Percentiles rank a stretch among this genome's conserved stretches.
These are phyloP conservation scores for Ptilonorhynchus violaceus DNA, from an alignment of 2,113 vertebrate species.

Conservation along the genomic window DNA sequence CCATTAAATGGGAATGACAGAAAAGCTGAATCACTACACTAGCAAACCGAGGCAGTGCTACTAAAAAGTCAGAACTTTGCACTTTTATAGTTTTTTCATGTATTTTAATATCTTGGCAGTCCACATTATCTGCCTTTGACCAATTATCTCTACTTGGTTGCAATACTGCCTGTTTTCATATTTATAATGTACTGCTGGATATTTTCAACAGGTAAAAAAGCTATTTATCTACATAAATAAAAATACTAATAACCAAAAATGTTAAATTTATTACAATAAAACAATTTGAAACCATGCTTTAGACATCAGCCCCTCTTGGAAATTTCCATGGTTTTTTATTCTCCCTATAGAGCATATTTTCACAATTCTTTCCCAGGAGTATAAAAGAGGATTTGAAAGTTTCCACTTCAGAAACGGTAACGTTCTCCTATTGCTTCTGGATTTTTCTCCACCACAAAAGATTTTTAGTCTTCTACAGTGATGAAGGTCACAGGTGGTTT, in stretches of 20 bases:
- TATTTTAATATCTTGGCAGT: neutral
- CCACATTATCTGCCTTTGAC: neutral
- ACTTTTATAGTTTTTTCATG: neutral
- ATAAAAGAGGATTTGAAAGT: neutral
- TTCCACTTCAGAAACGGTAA: neutral
- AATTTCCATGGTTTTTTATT: neutral
- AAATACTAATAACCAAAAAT: neutral
- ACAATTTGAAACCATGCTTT: neutral
- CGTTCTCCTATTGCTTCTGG: neutral
- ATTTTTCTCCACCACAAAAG: neutral
- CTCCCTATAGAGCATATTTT: neutral
- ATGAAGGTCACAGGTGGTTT: conserved; percentile 4
- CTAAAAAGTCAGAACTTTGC: neutral
- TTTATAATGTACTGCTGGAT: neutral
- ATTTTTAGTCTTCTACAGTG: neutral
- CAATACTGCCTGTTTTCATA: neutral
- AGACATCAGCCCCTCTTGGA: neutral
- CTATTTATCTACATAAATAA: neutral
- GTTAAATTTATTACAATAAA: neutral
- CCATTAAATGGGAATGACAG: neutral
- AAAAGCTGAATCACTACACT: neutral
- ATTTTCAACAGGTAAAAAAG: neutral
- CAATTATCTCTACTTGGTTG: neutral
- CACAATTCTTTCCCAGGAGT: neutral
- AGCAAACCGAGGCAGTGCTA: neutral